Conservation (phyloP, 2,888 invertebrate genomes). For the Chorisops tibialis region DNA sequence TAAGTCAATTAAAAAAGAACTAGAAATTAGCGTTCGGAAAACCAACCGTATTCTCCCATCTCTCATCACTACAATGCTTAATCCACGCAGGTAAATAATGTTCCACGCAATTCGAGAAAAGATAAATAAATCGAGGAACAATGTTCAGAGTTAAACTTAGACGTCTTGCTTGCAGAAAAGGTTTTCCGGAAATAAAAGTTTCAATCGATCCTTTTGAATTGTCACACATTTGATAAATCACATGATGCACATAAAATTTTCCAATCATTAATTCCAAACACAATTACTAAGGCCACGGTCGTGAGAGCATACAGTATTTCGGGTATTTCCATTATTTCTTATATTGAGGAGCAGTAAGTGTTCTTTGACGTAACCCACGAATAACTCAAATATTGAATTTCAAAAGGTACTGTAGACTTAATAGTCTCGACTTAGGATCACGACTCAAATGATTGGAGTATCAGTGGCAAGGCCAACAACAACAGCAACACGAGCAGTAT, state of each 20-base stretch:
- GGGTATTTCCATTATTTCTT: constrained; percentile 10
- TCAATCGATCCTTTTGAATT: constrained; percentile 16
- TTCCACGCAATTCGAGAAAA: no score
- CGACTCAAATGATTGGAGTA: not conserved
- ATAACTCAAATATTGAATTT: constrained; percentile 11
- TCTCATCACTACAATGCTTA: no score
- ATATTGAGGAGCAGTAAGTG: not conserved
- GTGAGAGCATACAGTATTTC: no score
- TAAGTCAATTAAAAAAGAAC: no score
- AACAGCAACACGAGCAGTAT: not conserved
- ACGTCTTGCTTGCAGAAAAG: no score
- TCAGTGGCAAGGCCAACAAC: not conserved
- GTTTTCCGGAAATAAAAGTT: constrained; percentile 25
- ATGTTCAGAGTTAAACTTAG: no score
- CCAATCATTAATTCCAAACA: constrained; percentile 10
- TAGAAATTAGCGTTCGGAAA: no score
- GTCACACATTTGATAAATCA: constrained; percentile 25
- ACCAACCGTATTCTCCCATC: no score
- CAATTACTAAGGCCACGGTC: constrained; percentile 12
- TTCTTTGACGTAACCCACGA: not conserved
- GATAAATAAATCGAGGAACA: no score
- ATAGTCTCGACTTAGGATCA: not conserved
- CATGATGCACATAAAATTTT: constrained; percentile 15
- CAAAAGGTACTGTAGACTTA: not conserved
- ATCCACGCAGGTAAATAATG: no score